These are phyloP conservation scores for Spicauda simplicius DNA, from an alignment of 2,888 invertebrate species.

Conservation along the genomic window DNA sequence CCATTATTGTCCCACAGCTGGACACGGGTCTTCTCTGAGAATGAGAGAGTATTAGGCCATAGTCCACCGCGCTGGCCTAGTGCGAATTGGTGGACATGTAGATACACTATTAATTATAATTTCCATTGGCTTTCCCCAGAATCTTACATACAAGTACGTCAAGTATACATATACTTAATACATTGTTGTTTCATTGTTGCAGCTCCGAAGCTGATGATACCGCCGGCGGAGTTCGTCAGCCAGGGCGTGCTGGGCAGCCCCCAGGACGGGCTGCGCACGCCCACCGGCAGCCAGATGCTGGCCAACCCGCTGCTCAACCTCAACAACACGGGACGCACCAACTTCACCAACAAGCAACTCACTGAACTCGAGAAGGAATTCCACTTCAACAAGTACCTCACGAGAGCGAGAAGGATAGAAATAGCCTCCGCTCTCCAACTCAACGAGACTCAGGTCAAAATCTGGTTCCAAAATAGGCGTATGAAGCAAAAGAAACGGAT, in stretches of 20 bases:
- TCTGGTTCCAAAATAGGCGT: constrained; percentile 99
- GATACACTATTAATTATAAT: too few species aligned
- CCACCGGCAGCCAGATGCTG: constrained; percentile 76
- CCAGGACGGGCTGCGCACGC: constrained; percentile 77
- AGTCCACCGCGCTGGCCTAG: too few species aligned
- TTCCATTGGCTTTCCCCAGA: too few species aligned
- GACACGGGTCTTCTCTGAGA: too few species aligned
- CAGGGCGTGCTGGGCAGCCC: constrained; percentile 79
- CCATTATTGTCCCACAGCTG: too few species aligned
- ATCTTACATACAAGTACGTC: too few species aligned
- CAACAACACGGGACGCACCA: constrained; percentile 97
- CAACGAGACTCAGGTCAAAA: constrained; percentile 98
- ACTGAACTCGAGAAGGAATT: constrained; percentile 99
- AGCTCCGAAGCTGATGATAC: constrained; percentile 88
- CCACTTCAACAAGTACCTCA: constrained; percentile 99
- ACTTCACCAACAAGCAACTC: constrained; percentile 99
- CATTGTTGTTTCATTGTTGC: constrained; percentile 56
- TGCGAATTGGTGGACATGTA: too few species aligned
- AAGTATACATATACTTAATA: too few species aligned
- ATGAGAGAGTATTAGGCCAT: too few species aligned
- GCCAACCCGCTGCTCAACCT: constrained; percentile 78
- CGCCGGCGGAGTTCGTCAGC: constrained; percentile 77
- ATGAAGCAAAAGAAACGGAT: constrained; percentile 99
- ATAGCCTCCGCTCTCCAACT: constrained; percentile 98
- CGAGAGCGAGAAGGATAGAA: constrained; percentile 97